phyloP scores from a whole-genome alignment of 2,113 vertebrate genomes.

The Phoenicopterus ruber region DNA sequence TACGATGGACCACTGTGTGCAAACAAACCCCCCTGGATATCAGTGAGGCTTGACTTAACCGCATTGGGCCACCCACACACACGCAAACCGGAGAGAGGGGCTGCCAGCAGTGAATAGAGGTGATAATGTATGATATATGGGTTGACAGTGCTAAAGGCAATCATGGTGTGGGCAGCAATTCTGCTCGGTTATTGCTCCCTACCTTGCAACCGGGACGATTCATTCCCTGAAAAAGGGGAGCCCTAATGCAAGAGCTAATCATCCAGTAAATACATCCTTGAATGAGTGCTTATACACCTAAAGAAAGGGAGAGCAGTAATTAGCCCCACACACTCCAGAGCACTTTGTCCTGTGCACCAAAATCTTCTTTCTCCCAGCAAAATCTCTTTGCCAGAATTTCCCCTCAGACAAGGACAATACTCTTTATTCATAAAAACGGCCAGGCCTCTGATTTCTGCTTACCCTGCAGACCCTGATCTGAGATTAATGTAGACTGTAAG shows the following conservation, averaged over 20 bases:
- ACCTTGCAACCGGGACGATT: background rate
- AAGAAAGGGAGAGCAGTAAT: background rate
- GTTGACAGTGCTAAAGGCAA: background rate
- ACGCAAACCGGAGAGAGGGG: background rate
- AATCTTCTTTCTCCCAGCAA: background rate
- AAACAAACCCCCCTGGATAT: background rate
- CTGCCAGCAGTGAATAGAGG: background rate
- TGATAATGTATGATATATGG: background rate
- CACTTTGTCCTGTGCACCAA: background rate
- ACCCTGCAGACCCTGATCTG: conserved; percentile 37
- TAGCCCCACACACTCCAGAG: background rate
- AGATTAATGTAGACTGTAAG: conserved; percentile 44
- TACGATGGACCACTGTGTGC: background rate
- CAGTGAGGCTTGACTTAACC: background rate
- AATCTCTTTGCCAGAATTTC: background rate
- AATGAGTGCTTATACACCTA: background rate
- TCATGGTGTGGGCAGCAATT: background rate
- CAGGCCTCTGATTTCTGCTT: conserved; percentile 48
- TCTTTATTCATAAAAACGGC: background rate
- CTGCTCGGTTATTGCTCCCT: background rate
- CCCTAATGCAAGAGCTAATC: background rate
- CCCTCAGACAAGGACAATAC: background rate
- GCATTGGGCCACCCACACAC: background rate
- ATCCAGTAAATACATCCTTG: background rate
- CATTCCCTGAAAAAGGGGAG: background rate